Base-by-base conservation (phyloP, 2,113 vertebrate genomes). In the Aptenodytes patagonicus region DNA sequence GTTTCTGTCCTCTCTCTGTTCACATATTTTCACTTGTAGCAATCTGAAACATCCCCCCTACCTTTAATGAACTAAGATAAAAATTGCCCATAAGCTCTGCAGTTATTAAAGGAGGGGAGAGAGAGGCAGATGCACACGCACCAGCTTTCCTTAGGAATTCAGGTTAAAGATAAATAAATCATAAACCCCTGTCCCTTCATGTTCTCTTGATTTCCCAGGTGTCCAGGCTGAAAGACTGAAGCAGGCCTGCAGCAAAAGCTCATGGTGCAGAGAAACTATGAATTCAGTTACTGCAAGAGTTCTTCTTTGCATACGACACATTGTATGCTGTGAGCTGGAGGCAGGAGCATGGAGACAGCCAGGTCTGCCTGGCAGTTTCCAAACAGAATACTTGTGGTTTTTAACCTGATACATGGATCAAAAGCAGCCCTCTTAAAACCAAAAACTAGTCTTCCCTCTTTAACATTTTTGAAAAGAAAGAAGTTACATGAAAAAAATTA, bases 111-210 rank as follows among this genome's bases (percentile, higher is more conserved):
- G 24, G 21, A 83, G n/a, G 22, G 34, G 61, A 88, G 44, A 52
- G 26, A 47, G 47, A 36, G 15, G 34, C 65, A 89, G 73, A 71
- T 20, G 17, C 42, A 20, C 18, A 6, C 3, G 8, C 11, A 75
- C 16, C 57, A 70, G 36, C 82, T 60, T 84, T 87, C 75, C 34
- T 69, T 6, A 36, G 19, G 38, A 85, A 79, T 49, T 89, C 54
- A 32, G 86, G 64, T 83, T 61, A 61, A 90, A 83, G 66, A 89
- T 88, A 73, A 95, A 92, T 90, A 87, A 89, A 91, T 82, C 61
- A 83, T 72, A 85, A 76, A 49, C 65, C 17, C 58, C 60, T 17
- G 7, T 29, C 73, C 66, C 62, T 91, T 83, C 21, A 6, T 19
- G 6, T 62, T 82, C 57, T 32, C 49, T 54, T 75, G 54, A 82